These are phyloP conservation scores for Xenops minutus DNA, from an alignment of 2,797 vertebrate species.

Conservation along the genomic window DNA sequence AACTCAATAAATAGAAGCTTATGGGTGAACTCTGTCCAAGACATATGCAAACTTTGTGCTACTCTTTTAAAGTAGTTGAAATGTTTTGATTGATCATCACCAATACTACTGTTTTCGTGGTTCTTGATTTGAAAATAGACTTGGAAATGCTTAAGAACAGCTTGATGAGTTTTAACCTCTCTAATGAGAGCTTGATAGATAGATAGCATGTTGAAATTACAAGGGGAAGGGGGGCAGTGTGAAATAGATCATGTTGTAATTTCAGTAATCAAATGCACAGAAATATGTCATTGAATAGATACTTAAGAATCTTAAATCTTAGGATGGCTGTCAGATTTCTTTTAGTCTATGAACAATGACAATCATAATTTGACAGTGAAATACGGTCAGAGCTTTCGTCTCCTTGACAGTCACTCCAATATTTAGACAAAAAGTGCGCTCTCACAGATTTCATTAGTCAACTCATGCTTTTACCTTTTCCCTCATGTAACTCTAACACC, in stretches of 20 bases:
- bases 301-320: conserved; percentile 54
- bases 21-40: neutral
- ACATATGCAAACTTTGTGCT: neutral
- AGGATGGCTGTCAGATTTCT: conserved; percentile 58
- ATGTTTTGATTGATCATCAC: neutral
- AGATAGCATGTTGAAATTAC: conserved; percentile 26
- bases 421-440: conserved; percentile 47
- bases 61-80: neutral
- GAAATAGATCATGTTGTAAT: conserved; percentile 41
- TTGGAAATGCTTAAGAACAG: neutral
- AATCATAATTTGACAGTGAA: conserved; percentile 46
- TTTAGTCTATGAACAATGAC: conserved; percentile 57
- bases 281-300: conserved; percentile 49
- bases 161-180: conserved; percentile 10
- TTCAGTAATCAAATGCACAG: conserved; percentile 44
- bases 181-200: conserved; percentile 29
- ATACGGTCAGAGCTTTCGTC: conserved; percentile 49
- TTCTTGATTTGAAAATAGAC: neutral
- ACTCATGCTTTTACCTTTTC: conserved; percentile 21
- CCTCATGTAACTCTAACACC: neutral
- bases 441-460: conserved; percentile 28
- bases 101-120: neutral
- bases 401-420: conserved; percentile 55
- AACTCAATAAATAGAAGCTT: neutral
- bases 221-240: neutral